phyloP scores from a whole-genome alignment of 92 coral and sea anemone species.

The Paramuricea clavata region DNA sequence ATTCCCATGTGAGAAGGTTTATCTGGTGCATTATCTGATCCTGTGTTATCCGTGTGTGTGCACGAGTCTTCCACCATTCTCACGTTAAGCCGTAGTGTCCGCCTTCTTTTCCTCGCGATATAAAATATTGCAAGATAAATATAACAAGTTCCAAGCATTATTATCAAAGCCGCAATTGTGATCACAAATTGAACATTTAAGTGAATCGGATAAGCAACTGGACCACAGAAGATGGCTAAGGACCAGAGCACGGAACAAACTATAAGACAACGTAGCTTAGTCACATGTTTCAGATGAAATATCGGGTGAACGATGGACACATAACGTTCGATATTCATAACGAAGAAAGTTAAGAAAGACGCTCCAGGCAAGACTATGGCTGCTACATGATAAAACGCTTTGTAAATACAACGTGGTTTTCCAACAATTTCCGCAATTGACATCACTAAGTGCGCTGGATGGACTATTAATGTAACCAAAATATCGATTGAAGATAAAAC shows the following conservation, averaged over 20 bases:
- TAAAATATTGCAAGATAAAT: slow-evolving; percentile 27
- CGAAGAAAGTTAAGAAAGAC: slow-evolving; percentile 35
- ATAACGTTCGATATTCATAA: slow-evolving; percentile 35
- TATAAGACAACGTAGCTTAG: slow-evolving; percentile 3
- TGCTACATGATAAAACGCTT: slow-evolving; percentile 9
- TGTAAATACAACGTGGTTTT: slow-evolving; percentile 11
- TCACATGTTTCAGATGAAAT: neutral
- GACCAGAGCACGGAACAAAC: neutral
- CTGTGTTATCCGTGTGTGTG: neutral
- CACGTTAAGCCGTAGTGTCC: too few relatives aligned
- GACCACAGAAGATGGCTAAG: neutral
- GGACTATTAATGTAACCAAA: slow-evolving; percentile 13
- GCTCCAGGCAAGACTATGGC: neutral
- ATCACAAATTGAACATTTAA: neutral
- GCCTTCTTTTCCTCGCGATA: slow-evolving; percentile 11
- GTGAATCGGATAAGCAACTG: neutral
- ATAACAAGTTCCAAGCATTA: slow-evolving; percentile 26
- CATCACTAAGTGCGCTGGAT: slow-evolving; percentile 1
- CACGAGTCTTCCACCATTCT: neutral
- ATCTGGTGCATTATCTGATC: neutral
- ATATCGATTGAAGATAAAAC: slow-evolving; percentile 27
- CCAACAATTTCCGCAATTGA: slow-evolving; percentile 18
- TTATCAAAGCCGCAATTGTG: neutral
- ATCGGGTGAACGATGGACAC: slow-evolving; percentile 25
- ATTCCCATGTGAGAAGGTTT: neutral